These are phyloP conservation scores for Caerostris extrusa DNA, from an alignment of 1,140 invertebrate species.

Conservation along the genomic window DNA sequence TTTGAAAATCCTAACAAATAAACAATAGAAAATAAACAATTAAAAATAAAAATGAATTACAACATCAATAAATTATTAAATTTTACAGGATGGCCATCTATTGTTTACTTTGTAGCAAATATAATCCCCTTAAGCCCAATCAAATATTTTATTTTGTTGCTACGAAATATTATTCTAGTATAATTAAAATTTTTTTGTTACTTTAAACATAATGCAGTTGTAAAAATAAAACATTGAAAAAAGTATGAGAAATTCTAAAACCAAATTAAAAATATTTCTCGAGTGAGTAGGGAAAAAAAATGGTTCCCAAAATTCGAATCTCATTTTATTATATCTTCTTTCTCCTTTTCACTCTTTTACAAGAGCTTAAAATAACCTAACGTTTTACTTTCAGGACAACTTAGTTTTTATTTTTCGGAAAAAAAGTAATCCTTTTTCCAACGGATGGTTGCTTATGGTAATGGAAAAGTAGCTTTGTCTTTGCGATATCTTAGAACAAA, in stretches of 20 bases:
- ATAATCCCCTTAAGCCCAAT: no score
- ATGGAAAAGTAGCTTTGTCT: conserved; percentile 39
- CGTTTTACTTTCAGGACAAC: not conserved
- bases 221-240: not conserved
- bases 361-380: conserved; percentile 22
- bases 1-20: no score
- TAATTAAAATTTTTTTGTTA: no score
- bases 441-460: conserved; percentile 44
- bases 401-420: not conserved
- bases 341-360: conserved; percentile 25
- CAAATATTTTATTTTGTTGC: no score
- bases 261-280: not conserved
- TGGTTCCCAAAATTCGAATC: not conserved
- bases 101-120: no score
- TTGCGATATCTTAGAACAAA: not conserved
- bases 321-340: not conserved
- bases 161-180: no score
- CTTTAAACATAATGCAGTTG: no score
- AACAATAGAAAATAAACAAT: no score
- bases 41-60: no score
- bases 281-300: not conserved
- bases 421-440: conserved; percentile 41
- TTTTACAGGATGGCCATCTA: no score
- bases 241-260: not conserved
- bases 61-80: no score